Percentiles rank a stretch among this genome's conserved stretches.
These are phyloP conservation scores for Pandemis corylana DNA, from an alignment of 2,888 invertebrate genomes.

Conservation along the genomic window DNA sequence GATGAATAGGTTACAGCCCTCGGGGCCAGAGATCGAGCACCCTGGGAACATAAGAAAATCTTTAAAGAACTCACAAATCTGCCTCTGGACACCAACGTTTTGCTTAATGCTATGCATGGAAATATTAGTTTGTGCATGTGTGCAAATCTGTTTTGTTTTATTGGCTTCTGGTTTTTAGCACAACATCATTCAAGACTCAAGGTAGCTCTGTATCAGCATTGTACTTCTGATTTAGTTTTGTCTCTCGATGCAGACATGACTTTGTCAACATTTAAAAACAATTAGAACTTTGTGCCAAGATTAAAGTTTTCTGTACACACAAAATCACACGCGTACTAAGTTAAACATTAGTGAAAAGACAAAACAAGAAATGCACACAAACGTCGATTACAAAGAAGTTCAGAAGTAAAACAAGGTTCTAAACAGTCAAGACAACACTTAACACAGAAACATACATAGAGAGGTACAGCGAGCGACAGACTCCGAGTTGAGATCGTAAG, in stretches of 20 bases:
- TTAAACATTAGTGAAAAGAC: background rate
- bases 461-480: slow-evolving; percentile 49
- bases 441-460: slow-evolving; percentile 36
- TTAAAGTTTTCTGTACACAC: no score
- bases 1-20: slow-evolving; percentile 99
- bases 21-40: slow-evolving; percentile 98
- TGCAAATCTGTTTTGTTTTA: background rate
- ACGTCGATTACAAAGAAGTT: slow-evolving; percentile 26
- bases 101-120: slow-evolving; percentile 37
- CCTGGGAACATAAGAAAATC: slow-evolving; percentile 91
- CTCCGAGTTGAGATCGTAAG: slow-evolving; percentile 21
- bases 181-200: background rate
- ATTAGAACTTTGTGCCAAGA: no score
- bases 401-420: slow-evolving; percentile 23
- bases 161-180: background rate
- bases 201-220: background rate
- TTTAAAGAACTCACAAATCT: slow-evolving; percentile 87
- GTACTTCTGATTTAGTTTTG: no score
- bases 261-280: no score
- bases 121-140: slow-evolving; percentile 31
- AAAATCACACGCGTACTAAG: no score
- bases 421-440: slow-evolving; percentile 40
- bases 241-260: no score
- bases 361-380: slow-evolving; percentile 21
- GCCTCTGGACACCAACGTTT: slow-evolving; percentile 66